phyloP scores from a whole-genome alignment of 2,888 invertebrate species.

The Phortica magna region DNA sequence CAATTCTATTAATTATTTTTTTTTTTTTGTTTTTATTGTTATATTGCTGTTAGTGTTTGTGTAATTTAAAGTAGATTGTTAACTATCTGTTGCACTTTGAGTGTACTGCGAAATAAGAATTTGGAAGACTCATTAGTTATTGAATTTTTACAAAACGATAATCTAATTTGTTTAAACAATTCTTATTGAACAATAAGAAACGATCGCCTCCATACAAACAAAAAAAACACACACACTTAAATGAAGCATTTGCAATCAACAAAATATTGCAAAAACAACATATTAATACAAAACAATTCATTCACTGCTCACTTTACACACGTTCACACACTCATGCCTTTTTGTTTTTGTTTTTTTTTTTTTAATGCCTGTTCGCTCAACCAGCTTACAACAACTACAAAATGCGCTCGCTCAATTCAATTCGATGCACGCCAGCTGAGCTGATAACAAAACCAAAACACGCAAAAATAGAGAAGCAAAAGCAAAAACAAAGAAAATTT shows the following conservation, averaged over 20 bases:
- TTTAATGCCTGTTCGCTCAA: neutral
- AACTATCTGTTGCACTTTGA: constrained; percentile 2
- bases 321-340: neutral
- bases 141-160: neutral
- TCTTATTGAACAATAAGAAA: neutral
- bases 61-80: constrained; percentile 3
- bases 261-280: constrained; percentile 8
- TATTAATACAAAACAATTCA: constrained; percentile 2
- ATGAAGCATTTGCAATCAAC: neutral
- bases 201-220: neutral
- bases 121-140: neutral
- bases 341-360: too few relatives aligned
- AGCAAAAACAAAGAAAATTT: neutral
- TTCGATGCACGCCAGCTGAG: neutral
- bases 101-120: neutral
- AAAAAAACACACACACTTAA: neutral
- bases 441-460: neutral
- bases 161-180: neutral
- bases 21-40: constrained; percentile 18
- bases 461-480: neutral
- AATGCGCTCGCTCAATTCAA: neutral
- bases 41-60: neutral
- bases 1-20: constrained; percentile 29
- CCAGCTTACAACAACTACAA: neutral
- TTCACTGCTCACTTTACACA: neutral